phyloP scores from a whole-genome alignment of 2,113 vertebrate genomes.

The Nestor notabilis region DNA sequence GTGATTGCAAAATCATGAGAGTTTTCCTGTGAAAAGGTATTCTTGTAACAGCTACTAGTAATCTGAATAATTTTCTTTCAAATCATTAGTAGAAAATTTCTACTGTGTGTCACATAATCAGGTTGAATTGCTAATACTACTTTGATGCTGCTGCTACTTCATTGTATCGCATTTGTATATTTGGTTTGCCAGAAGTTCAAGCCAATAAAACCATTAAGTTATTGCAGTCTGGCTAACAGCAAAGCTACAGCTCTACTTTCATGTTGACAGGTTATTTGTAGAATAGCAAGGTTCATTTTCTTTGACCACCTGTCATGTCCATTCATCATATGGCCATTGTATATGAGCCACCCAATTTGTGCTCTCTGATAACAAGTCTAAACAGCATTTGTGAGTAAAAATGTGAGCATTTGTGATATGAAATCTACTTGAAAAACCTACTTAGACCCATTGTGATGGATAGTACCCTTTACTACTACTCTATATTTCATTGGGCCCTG shows the following conservation, averaged over 20 bases:
- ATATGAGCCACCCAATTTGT: constrained; percentile 74
- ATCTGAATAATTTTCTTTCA: constrained; percentile 38
- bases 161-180: constrained; percentile 47
- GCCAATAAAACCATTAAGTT: constrained; percentile 60
- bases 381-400: constrained; percentile 78
- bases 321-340: constrained; percentile 84
- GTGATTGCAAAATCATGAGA: constrained; percentile 8
- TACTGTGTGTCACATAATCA: constrained; percentile 29
- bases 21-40: neutral
- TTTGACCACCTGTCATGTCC: constrained; percentile 83
- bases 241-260: constrained; percentile 45
- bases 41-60: constrained; percentile 17
- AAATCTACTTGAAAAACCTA: constrained; percentile 80
- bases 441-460: constrained; percentile 86
- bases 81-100: constrained; percentile 5
- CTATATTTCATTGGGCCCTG: constrained; percentile 74
- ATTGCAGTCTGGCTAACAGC: constrained; percentile 39
- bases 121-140: constrained; percentile 21
- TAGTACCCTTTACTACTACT: constrained; percentile 72
- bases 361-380: constrained; percentile 80
- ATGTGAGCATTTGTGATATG: constrained; percentile 63
- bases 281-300: constrained; percentile 65
- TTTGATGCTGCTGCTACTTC: neutral
- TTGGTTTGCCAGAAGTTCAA: constrained; percentile 40
- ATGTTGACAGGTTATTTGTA: constrained; percentile 74